These are phyloP conservation scores for Pteromalus puparum DNA, from an alignment of 1,140 invertebrate genomes.

Conservation along the genomic window DNA sequence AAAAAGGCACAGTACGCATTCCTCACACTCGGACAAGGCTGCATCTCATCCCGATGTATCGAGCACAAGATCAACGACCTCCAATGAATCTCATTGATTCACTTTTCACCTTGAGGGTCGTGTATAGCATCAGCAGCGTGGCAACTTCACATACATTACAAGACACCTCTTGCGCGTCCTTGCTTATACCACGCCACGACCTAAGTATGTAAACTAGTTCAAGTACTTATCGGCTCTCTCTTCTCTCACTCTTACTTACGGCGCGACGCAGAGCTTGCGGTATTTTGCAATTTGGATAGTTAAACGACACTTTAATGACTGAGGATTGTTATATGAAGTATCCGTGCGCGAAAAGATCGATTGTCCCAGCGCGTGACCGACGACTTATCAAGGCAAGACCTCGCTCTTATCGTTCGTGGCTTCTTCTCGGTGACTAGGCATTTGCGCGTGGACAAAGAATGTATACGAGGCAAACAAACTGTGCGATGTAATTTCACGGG, in stretches of 20 bases:
- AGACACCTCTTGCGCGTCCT: background rate
- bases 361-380: background rate
- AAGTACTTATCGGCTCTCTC: conserved; percentile 2
- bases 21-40: no score
- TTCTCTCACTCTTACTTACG: background rate
- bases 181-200: background rate
- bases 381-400: background rate
- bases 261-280: background rate
- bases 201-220: conserved; percentile 21
- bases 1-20: no score
- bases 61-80: background rate
- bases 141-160: background rate
- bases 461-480: no score
- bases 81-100: conserved; percentile 7
- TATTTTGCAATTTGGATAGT: conserved; percentile 15
- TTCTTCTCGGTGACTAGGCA: no score
- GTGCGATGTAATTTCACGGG: no score
- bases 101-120: background rate
- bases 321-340: background rate
- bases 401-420: background rate
- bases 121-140: background rate
- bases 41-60: background rate
- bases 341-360: background rate
- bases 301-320: conserved; percentile 6
- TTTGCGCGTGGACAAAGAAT: no score